Conservation (phyloP, 2,797 vertebrate species). For the Apogon hyalosoma region DNA sequence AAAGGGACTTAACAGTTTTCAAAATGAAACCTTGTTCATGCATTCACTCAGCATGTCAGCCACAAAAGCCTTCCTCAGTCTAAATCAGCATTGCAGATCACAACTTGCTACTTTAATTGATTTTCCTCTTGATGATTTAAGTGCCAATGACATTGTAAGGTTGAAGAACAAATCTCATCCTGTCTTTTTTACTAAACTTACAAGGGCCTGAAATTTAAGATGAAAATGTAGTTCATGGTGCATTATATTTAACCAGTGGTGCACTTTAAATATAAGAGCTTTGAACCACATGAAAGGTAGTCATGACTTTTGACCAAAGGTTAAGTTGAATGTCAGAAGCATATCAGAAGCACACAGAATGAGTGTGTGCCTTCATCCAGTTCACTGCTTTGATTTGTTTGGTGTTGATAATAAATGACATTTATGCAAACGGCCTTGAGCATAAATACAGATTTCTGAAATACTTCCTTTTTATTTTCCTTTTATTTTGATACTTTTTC, state of each 20-base stretch:
- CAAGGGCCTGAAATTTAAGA: conserved; percentile 21
- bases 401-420: conserved; percentile 38
- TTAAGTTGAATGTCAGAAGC: conserved; percentile 66
- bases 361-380: conserved; percentile 30
- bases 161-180: conserved; percentile 30
- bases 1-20: conserved; percentile 18
- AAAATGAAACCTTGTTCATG: conserved; percentile 22
- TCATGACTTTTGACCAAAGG: conserved; percentile 65
- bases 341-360: conserved; percentile 51
- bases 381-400: conserved; percentile 19
- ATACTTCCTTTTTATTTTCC: neutral
- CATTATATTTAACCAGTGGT: conserved; percentile 23
- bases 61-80: conserved; percentile 30
- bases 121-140: conserved; percentile 39
- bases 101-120: conserved; percentile 52
- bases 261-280: conserved; percentile 37
- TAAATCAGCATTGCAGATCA: conserved; percentile 51
- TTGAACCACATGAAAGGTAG: conserved; percentile 54
- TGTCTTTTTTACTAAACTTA: conserved; percentile 18
- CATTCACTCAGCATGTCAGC: conserved; percentile 22
- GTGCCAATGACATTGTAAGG: conserved; percentile 38
- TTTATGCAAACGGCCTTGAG: conserved; percentile 2
- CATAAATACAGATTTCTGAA: neutral
- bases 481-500: conserved; percentile 4
- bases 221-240: conserved; percentile 10